Evolutionary conservation across 2,113 vertebrate species (phyloP).

Genomic region (Syngnathus typhle): DNA sequence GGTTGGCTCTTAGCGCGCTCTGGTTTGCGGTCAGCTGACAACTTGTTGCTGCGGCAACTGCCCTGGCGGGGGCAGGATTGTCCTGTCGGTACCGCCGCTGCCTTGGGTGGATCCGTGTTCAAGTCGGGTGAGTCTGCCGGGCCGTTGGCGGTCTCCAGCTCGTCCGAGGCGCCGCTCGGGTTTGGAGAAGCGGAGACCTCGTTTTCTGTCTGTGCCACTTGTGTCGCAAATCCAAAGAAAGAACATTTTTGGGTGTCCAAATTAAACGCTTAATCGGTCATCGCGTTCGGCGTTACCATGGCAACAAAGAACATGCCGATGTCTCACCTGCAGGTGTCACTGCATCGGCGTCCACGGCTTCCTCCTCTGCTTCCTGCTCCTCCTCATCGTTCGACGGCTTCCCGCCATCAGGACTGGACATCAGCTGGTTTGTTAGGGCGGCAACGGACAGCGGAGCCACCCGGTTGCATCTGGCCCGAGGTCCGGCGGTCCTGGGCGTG

Average conservation of each 20-base stretch:
- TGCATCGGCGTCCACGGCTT: slow-evolving; percentile 2
- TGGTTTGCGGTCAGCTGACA: slow-evolving; percentile 54
- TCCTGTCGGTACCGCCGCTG: neutral
- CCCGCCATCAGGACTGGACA: slow-evolving; percentile 6
- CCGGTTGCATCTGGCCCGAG: slow-evolving; percentile 39
- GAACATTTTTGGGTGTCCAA: neutral
- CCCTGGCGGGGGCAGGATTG: slow-evolving; percentile 34
- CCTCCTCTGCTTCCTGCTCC: neutral
- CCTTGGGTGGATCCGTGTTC: slow-evolving; percentile 31
- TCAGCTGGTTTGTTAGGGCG: slow-evolving; percentile 13
- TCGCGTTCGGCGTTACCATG: neutral
- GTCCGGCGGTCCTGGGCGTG: slow-evolving; percentile 65
- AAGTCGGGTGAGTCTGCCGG: slow-evolving; percentile 34
- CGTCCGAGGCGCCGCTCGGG: neutral
- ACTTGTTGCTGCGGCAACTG: slow-evolving; percentile 57
- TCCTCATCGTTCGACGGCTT: slow-evolving; percentile 14
- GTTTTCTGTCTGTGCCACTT: slow-evolving; percentile 30
- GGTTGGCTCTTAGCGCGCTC: slow-evolving; percentile 73
- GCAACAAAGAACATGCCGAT: neutral
- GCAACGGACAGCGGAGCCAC: slow-evolving; percentile 36
- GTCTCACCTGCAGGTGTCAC: slow-evolving; percentile 40
- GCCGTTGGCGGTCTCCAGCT: slow-evolving; percentile 33
- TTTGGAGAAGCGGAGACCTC: neutral
- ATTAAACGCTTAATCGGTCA: no score
- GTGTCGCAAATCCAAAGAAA: neutral